Evolutionary conservation across 2,888 invertebrate genomes (phyloP).

Genomic region (Hypercompe scribonia): DNA sequence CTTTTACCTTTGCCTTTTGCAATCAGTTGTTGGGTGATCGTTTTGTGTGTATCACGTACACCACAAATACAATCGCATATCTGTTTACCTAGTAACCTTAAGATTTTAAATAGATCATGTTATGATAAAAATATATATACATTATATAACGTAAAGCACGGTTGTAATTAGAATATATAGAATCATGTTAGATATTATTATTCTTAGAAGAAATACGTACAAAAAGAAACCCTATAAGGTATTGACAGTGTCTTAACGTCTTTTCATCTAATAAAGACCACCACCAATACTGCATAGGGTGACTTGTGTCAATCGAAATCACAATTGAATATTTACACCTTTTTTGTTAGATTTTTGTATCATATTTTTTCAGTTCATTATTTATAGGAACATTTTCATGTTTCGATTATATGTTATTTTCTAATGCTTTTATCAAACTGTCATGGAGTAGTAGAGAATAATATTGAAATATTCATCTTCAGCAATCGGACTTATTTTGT

Average conservation of each 20-base stretch:
- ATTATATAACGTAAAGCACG: not conserved
- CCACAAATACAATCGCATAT: not conserved
- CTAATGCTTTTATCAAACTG: not conserved
- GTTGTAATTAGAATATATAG: not conserved
- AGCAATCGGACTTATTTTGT: not conserved
- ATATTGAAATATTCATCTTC: not conserved
- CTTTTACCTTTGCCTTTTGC: constrained; percentile 56
- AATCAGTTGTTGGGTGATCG: constrained; percentile 31
- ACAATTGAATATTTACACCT: not conserved
- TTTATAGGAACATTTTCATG: not conserved
- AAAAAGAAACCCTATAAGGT: not conserved
- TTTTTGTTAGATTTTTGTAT: not conserved
- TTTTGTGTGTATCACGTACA: not conserved
- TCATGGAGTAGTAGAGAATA: not conserved
- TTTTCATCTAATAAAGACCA: not conserved
- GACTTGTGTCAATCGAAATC: constrained; percentile 24
- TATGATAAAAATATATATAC: not conserved
- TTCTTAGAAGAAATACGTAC: too few species aligned
- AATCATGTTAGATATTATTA: too few species aligned
- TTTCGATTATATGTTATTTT: not conserved
- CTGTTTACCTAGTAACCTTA: not conserved
- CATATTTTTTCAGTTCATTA: not conserved
- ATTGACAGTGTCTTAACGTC: not conserved
- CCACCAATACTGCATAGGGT: not conserved
- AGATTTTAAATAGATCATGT: not conserved